Conservation (phyloP, 35 echinoderm and acorn worm species). For the Lytechinus variegatus region DNA sequence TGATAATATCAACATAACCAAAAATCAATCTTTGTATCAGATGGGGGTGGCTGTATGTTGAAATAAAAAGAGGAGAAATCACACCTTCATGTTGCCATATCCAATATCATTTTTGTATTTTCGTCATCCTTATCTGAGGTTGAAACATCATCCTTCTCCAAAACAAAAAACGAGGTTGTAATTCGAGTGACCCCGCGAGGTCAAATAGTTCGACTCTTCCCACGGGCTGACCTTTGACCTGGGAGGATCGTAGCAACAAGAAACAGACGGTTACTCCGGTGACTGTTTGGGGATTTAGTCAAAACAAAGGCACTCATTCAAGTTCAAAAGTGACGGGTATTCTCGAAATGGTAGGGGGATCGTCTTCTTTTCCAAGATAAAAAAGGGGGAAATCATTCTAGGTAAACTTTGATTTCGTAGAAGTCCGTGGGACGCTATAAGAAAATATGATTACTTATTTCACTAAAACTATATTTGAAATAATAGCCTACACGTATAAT, state of each 20-base stretch:
- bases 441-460: too few species aligned
- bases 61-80: not conserved
- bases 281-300: constrained; percentile 39
- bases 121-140: not conserved
- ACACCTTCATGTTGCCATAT: not conserved
- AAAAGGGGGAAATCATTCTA: too few species aligned
- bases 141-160: constrained; percentile 19
- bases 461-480: too few species aligned
- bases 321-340: not conserved
- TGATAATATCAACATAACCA: not conserved
- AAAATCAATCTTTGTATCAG: not conserved
- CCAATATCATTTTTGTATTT: constrained; percentile 40
- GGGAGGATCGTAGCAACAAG: constrained; percentile 34
- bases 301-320: constrained; percentile 19
- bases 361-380: too few species aligned
- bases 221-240: constrained; percentile 29
- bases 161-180: constrained; percentile 23
- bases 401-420: too few species aligned
- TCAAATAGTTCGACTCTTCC: constrained; percentile 43
- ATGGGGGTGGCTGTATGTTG: not conserved
- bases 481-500: too few species aligned
- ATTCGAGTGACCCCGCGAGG: constrained; percentile 30
- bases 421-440: too few species aligned
- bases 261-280: constrained; percentile 35
- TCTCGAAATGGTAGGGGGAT: too few species aligned